Evolutionary conservation across 2,888 invertebrate genomes (phyloP).

Genomic region (Plebejus melissa): DNA sequence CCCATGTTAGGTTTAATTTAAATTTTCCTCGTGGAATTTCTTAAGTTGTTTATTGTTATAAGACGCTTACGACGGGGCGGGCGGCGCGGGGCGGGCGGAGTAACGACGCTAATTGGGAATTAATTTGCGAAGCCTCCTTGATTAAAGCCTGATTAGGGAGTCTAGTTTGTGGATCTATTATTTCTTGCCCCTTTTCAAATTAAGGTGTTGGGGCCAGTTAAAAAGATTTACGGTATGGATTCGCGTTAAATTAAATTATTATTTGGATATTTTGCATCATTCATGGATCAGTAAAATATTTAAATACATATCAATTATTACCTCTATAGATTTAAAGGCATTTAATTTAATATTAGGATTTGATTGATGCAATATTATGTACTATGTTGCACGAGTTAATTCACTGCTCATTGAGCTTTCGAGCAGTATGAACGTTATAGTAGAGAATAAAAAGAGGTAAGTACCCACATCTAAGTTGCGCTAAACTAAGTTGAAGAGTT

Average conservation of each 20-base stretch:
- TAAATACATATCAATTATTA: no score
- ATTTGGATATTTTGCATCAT: neutral
- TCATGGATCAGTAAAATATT: neutral
- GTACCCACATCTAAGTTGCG: no score
- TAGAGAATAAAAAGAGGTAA: no score
- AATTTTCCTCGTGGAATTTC: slow-evolving; percentile 46
- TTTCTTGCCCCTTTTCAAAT: slow-evolving; percentile 27
- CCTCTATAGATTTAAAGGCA: no score
- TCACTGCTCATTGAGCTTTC: no score
- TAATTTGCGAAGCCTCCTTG: slow-evolving; percentile 66
- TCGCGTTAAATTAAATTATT: slow-evolving; percentile 9
- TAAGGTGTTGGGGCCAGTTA: slow-evolving; percentile 28
- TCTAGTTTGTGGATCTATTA: slow-evolving; percentile 42
- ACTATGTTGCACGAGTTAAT: no score
- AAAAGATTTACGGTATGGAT: slow-evolving; percentile 20
- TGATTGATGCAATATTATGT: no score
- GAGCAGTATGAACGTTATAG: no score
- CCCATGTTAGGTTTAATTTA: slow-evolving; percentile 37
- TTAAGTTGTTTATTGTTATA: slow-evolving; percentile 60
- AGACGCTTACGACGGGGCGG: slow-evolving; percentile 43
- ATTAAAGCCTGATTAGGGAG: slow-evolving; percentile 69
- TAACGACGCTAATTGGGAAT: slow-evolving; percentile 65
- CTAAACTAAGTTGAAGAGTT: no score
- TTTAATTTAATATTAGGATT: no score
- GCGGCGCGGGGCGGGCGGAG: slow-evolving; percentile 33